phyloP scores from a whole-genome alignment of 2,888 invertebrate genomes.

The Encarsia formosa region DNA sequence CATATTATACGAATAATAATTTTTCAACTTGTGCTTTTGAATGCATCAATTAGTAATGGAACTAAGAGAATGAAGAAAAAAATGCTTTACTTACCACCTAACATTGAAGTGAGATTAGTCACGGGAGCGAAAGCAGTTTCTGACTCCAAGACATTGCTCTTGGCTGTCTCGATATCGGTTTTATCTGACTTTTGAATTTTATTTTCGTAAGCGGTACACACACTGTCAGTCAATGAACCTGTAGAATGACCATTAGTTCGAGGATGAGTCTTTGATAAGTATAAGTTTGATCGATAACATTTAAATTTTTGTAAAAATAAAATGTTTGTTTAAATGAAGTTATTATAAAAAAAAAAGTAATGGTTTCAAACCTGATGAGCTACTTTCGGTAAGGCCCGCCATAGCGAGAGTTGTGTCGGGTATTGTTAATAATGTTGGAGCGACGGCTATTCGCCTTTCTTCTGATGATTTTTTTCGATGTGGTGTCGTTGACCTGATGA shows the following conservation, averaged over 20 bases:
- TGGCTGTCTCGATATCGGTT: slow-evolving; percentile 32
- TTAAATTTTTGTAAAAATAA: too few relatives aligned
- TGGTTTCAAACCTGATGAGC: slow-evolving; percentile 59
- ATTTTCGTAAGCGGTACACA: slow-evolving; percentile 60
- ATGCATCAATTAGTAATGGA: too few relatives aligned
- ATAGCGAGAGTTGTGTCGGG: slow-evolving; percentile 47
- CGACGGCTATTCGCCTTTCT: slow-evolving; percentile 48
- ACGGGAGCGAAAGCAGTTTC: slow-evolving; percentile 33
- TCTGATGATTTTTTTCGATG: slow-evolving; percentile 53
- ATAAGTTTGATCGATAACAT: too few relatives aligned
- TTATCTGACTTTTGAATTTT: slow-evolving; percentile 33
- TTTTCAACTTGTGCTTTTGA: too few relatives aligned
- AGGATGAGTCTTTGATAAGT: too few relatives aligned
- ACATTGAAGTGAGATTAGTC: slow-evolving; percentile 47
- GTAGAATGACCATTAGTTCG: too few relatives aligned
- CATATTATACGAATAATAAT: not conserved
- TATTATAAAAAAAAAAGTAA: slow-evolving; percentile 19
- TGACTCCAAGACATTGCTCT: slow-evolving; percentile 21
- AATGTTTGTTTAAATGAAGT: too few relatives aligned
- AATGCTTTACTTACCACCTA: slow-evolving; percentile 49
- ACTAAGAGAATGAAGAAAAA: not conserved
- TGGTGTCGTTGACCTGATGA: slow-evolving; percentile 44
- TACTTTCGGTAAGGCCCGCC: slow-evolving; percentile 58
- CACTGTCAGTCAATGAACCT: slow-evolving; percentile 60
- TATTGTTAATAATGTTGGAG: slow-evolving; percentile 53